Evolutionary conservation across 53 echinoderm and acorn worm species (phyloP).

Genomic region (Mesocentrotus franciscanus): DNA sequence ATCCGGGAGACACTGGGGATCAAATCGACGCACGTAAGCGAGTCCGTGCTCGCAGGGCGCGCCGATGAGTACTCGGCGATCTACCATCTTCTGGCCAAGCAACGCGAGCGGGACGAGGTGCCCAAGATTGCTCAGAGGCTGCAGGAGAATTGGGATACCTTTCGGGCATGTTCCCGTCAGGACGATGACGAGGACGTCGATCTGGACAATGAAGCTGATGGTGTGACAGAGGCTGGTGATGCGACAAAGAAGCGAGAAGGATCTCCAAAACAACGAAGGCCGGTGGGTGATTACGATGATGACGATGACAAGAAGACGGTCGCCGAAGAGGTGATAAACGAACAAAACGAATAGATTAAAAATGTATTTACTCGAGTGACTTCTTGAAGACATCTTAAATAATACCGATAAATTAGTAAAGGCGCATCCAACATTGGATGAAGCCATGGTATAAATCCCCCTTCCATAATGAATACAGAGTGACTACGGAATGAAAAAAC

Average conservation of each 20-base stretch:
- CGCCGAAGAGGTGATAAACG: not conserved
- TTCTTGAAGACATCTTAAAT: not conserved
- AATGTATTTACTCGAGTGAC: not conserved
- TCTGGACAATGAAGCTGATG: not conserved
- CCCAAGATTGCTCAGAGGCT: slow-evolving; percentile 53
- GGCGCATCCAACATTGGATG: too few relatives aligned
- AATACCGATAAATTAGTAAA: not conserved
- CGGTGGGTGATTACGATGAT: not conserved
- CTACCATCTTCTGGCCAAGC: slow-evolving; percentile 78
- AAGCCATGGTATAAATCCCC: too few relatives aligned
- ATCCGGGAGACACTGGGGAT: slow-evolving; percentile 83
- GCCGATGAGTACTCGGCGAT: slow-evolving; percentile 93
- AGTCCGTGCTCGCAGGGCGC: slow-evolving; percentile 81
- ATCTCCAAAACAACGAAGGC: not conserved
- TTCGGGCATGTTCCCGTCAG: slow-evolving; percentile 56
- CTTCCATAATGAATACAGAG: too few relatives aligned
- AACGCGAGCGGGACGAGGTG: slow-evolving; percentile 69
- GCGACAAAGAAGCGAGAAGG: not conserved
- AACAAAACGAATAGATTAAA: not conserved
- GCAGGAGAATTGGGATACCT: slow-evolving; percentile 47
- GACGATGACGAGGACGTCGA: slow-evolving; percentile 18
- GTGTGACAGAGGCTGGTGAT: not conserved
- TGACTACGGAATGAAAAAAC: too few relatives aligned
- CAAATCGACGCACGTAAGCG: slow-evolving; percentile 82
- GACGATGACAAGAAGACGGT: slow-evolving; percentile 20